Evolutionary conservation across 2,797 vertebrate species (phyloP), one percentile per base, ranked within the genome.

Genomic region (Psittacula echo): DNA sequence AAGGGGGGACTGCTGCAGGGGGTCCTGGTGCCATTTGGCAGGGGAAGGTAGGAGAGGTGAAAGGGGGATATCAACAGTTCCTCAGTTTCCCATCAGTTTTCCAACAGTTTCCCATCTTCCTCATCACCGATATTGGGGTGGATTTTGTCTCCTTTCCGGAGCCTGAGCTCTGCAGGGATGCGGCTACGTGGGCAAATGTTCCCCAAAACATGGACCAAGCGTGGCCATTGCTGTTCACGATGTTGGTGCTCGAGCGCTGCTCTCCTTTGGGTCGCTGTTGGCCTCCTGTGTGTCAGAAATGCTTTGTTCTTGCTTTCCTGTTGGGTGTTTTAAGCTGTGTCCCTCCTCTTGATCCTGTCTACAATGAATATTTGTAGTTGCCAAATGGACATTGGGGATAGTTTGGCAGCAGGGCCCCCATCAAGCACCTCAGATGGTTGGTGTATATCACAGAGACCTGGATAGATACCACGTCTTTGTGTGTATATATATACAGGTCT

Each of bases 41-140:
- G 29, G 11, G 58, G 21, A 50, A 22, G n/a, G 18, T 1, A 13
- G 60, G 16, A 10, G 10, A 47, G 17, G 10, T 7, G 0, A 11
- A 53, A 1, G 12, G 29, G 20, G 19, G 4, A 3, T 17, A 9
- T 2, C 39, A 5, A 14, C 42, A 15, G 20, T 47, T 47, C 45
- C 45, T 47, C 9, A 20, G 44, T 20, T 45, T 45, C 20, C 44
- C 44, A 10, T 20, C 42, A 18, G 44, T 19, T 44, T 44, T 44
- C 44, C 44, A 44, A 7, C 44, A 44, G 42, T 44, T 44, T 17
- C 21, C 23, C 12, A 1, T 14, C 53, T 41, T 71, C 44, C 32
- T 48, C 2, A 0, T 29, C 30, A 3, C 47, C 1, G 0, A 3
- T 22, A 13, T 0, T 1, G 3, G 21, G 27, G 51, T 2, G 10